Conservation (phyloP, 2,797 vertebrate genomes). For the Danio choprae region DNA sequence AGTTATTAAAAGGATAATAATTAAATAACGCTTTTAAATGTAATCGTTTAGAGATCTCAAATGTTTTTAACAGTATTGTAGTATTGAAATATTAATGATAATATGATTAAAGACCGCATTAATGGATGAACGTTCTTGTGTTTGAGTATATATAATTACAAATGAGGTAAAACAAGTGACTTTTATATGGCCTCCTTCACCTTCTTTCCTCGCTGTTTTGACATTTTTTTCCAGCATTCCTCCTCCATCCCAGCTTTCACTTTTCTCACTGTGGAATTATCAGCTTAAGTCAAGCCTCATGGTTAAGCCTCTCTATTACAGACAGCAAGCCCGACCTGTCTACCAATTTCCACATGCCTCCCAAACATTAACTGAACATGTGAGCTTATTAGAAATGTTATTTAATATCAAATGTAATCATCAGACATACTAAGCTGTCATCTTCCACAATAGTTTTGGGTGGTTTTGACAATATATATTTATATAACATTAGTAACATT, state of each 20-base stretch:
- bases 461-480: background rate
- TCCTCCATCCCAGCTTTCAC: slow-evolving; percentile 2
- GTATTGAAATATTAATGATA: background rate
- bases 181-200: background rate
- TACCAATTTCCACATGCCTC: slow-evolving; percentile 13
- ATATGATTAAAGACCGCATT: background rate
- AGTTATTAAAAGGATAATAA: too few relatives aligned
- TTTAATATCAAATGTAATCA: slow-evolving; percentile 6
- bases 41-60: too few relatives aligned
- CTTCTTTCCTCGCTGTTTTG: background rate
- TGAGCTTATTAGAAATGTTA: background rate
- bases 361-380: slow-evolving; percentile 5
- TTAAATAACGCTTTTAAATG: too few relatives aligned
- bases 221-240: background rate
- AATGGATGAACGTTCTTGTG: too few relatives aligned
- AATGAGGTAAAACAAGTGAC: background rate
- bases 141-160: background rate
- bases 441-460: background rate
- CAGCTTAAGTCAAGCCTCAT: slow-evolving; percentile 25
- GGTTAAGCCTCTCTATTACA: slow-evolving; percentile 20
- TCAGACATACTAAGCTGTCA: background rate
- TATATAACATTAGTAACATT: background rate
- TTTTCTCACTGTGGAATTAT: slow-evolving; percentile 17
- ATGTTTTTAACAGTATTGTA: too few relatives aligned
- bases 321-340: slow-evolving; percentile 13